Conservation (phyloP, 2,797 vertebrate genomes). For the Thamnophis elegans region DNA sequence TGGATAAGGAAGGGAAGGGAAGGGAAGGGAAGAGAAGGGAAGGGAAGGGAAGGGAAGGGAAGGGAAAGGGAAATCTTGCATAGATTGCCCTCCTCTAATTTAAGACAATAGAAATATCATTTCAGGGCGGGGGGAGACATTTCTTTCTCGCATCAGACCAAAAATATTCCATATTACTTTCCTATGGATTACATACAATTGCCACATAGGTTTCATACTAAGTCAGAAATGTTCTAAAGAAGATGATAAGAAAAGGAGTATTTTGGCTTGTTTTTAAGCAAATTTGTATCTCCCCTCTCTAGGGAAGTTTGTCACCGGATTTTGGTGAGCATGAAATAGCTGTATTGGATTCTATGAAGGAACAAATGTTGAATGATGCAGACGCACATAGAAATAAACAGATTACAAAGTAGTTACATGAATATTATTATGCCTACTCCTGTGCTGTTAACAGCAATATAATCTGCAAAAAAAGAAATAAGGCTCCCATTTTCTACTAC, state of each 20-base stretch:
- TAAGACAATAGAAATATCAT: neutral
- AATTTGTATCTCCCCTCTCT: neutral
- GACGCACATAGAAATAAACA: neutral
- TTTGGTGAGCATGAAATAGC: fast-evolving
- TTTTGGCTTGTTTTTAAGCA: neutral
- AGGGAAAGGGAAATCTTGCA: neutral
- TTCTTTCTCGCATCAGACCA: neutral
- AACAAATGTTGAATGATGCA: neutral
- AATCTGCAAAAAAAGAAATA: neutral
- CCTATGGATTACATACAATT: neutral
- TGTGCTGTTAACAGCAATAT: neutral
- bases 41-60: neutral
- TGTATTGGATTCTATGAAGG: neutral
- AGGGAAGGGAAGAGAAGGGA: too few species aligned
- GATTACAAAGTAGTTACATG: neutral
- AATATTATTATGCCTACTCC: neutral
- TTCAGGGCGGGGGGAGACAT: neutral
- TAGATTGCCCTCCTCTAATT: neutral
- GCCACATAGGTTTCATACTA: neutral
- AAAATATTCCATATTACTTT: fast-evolving
- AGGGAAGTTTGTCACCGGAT: neutral
- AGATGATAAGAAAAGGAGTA: neutral
- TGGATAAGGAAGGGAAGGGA: too few species aligned
- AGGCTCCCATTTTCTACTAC: too few species aligned
- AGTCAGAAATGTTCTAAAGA: neutral